phyloP scores from a whole-genome alignment of 2,888 invertebrate species.

The Agapostemon virescens region DNA sequence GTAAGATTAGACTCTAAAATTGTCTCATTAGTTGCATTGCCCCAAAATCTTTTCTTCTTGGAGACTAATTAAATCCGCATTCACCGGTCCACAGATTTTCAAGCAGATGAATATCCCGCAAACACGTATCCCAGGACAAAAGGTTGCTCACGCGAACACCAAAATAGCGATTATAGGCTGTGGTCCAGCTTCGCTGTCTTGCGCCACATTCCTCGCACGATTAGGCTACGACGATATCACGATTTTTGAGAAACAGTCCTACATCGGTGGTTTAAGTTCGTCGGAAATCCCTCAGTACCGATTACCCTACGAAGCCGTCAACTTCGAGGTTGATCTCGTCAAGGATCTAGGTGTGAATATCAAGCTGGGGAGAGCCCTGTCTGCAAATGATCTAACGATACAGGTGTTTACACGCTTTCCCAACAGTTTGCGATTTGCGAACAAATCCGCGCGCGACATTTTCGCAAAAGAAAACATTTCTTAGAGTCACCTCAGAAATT shows the following conservation, averaged over 20 bases:
- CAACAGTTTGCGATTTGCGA: neutral
- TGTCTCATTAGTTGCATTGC: too few relatives aligned
- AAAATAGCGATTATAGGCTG: conserved; percentile 95
- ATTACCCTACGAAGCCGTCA: conserved; percentile 94
- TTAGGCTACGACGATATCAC: conserved; percentile 95
- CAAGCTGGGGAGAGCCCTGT: conserved; percentile 87
- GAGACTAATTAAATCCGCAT: neutral
- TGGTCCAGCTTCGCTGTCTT: conserved; percentile 97
- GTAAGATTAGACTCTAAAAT: conserved; percentile 81
- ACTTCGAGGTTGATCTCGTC: conserved; percentile 95
- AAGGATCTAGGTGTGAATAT: conserved; percentile 96
- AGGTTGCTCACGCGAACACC: conserved; percentile 81
- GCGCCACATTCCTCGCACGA: conserved; percentile 96
- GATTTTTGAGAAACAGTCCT: conserved; percentile 94
- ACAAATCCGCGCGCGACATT: too few relatives aligned
- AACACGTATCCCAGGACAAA: conserved; percentile 88
- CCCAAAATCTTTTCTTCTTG: too few relatives aligned
- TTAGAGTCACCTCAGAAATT: too few relatives aligned
- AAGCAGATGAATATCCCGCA: conserved; percentile 96
- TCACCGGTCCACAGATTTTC: conserved; percentile 85
- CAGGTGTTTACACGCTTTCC: conserved; percentile 79
- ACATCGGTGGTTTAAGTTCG: conserved; percentile 95
- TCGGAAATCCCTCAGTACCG: conserved; percentile 99
- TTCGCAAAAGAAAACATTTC: too few relatives aligned
- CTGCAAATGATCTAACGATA: conserved; percentile 87